Percentiles rank a stretch among this genome's conserved stretches.
phyloP scores from a whole-genome alignment of 2,113 vertebrate genomes.

The Origma solitaria region DNA sequence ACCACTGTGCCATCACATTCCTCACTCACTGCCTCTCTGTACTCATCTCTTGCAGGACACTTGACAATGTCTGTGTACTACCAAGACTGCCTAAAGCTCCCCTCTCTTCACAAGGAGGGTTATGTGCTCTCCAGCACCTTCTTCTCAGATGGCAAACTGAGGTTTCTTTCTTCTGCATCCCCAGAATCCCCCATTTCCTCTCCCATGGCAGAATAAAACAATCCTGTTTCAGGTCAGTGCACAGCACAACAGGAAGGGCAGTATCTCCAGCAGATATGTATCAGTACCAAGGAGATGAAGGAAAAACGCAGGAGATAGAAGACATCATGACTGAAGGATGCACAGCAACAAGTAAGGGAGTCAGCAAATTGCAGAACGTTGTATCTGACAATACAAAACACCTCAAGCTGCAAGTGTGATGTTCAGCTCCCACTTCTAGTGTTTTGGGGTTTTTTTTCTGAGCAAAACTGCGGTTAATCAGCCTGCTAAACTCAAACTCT shows the following conservation, averaged over 20 bases:
- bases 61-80: not conserved
- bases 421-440: slow-evolving; percentile 41
- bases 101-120: not conserved
- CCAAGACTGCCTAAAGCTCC: not conserved
- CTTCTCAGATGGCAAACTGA: not conserved
- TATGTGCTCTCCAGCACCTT: not conserved
- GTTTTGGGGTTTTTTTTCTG: not conserved
- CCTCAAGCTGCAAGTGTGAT: slow-evolving; percentile 32
- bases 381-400: slow-evolving; percentile 38
- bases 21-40: not conserved
- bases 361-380: not conserved
- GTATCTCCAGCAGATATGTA: slow-evolving; percentile 55
- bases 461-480: slow-evolving; percentile 31
- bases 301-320: slow-evolving; percentile 29
- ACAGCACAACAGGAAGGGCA: not conserved
- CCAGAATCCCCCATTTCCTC: not conserved
- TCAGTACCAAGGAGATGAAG: slow-evolving; percentile 25
- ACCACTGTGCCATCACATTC: not conserved
- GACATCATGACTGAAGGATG: not conserved
- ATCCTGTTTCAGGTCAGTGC: not conserved
- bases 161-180: not conserved
- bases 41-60: not conserved
- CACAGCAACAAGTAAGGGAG: slow-evolving; percentile 33
- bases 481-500: not conserved
- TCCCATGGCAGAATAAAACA: not conserved